Evolutionary conservation across 2,888 invertebrate genomes (phyloP), one percentile per base, ranked within the genome.

Genomic region (Synanthedon myopaeformis): DNA sequence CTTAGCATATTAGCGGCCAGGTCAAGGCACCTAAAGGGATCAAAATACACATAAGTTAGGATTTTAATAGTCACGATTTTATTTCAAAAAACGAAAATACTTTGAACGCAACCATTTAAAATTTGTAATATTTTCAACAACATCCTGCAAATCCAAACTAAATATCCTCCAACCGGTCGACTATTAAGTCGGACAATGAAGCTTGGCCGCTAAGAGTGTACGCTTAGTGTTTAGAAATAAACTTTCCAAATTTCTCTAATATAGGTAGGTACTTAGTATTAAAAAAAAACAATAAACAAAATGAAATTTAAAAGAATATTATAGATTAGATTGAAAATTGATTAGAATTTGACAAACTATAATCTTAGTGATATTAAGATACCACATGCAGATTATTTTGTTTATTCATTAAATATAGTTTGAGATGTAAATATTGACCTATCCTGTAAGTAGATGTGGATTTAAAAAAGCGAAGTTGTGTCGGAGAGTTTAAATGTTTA

Each of bases 311-410:
- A 69, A 66, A 61, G 64, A 63, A 74, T 72, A 64, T 35, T 67
- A 68, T 72, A 72, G 75, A 69, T 64, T 77, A 74, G 73, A 63
- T 61, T 67, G 14, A 14, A 14, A 35, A 35, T 35, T 28, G 5
- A 28, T 69, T 72, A 74, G 67, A 59, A 66, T 69, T 66, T 42
- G 53, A 62, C 64, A 70, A 35, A 35, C 6, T 35, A 68, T 45
- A 45, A 45, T 13, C 6, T 45, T 45, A 45, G 45, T 45, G 45
- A 12, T 45, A 45, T 45, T n/a, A 45, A 14, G 14, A 13, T 23
- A 49, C 13, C 67, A 67, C 66, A 68, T 64, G 58, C 59, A 69
- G 69, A 71, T 77, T 82, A 83, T 84, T 84, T 83, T 83, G 72
- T 72, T 79, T 82, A 80, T 67, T 50, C 58, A 61, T 63, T 61